A percentile compares a stretch with the other conserved stretches of the same genome.
These are phyloP conservation scores for Galerucella pusilla DNA, from an alignment of 2,888 invertebrate genomes.

Conservation along the genomic window DNA sequence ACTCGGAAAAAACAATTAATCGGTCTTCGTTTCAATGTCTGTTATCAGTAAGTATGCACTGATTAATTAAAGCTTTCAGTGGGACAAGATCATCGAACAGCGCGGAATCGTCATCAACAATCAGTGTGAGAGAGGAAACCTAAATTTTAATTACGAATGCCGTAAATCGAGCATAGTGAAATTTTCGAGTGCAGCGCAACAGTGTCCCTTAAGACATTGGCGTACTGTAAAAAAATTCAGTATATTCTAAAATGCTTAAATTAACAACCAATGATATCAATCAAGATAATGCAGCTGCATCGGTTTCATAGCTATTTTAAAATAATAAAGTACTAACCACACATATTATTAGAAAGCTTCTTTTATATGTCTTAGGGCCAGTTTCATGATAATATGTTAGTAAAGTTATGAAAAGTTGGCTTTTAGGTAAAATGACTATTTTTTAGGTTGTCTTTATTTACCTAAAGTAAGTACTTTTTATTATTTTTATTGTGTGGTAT, in stretches of 20 bases:
- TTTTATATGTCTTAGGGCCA: too few species aligned
- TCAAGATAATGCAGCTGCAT: not conserved
- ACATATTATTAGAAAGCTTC: too few species aligned
- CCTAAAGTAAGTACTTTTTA: too few species aligned
- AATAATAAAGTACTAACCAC: not conserved
- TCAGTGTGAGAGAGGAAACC: conserved; percentile 33
- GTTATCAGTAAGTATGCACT: conserved; percentile 32
- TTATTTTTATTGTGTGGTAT: too few species aligned
- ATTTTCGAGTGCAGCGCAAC: conserved; percentile 28
- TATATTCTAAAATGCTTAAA: not conserved
- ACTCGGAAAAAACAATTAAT: conserved; percentile 15
- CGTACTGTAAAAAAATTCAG: not conserved
- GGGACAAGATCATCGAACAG: conserved; percentile 27
- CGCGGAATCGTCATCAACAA: conserved; percentile 26
- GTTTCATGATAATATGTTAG: too few species aligned
- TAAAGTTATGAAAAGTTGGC: too few species aligned
- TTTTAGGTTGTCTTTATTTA: too few species aligned
- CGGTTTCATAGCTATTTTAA: not conserved
- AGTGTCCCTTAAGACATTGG: conserved; percentile 2
- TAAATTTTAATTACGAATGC: conserved; percentile 33
- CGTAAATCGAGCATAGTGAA: conserved; percentile 33
- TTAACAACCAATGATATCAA: not conserved
- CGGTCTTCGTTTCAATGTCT: conserved; percentile 20
- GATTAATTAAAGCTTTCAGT: conserved; percentile 33
- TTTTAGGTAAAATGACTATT: too few species aligned